phyloP scores from a whole-genome alignment of 2,888 invertebrate genomes.

The Aethes cnicana region DNA sequence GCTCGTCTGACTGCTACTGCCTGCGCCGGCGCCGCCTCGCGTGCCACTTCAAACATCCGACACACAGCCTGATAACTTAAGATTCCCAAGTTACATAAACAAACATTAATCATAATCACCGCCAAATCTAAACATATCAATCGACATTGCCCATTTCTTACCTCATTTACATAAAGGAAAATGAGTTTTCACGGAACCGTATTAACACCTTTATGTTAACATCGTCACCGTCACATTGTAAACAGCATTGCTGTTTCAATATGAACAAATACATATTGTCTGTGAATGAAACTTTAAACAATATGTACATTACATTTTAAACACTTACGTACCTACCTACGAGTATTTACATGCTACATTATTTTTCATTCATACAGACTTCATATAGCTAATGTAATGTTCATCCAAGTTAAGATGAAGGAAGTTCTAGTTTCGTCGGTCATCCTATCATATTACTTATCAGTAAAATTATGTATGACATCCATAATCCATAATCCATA shows the following conservation, averaged over 20 bases:
- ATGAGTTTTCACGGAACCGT: background rate
- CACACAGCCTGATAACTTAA: slow-evolving; percentile 41
- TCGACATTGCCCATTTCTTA: background rate
- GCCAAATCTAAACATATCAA: too few species aligned
- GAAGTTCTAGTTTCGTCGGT: too few species aligned
- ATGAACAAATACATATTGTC: slow-evolving; percentile 1
- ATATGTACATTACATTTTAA: background rate
- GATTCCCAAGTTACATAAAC: slow-evolving; percentile 36
- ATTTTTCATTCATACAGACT: too few species aligned
- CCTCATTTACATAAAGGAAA: slow-evolving; percentile 3
- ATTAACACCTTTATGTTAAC: slow-evolving; percentile 25
- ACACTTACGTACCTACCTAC: too few species aligned
- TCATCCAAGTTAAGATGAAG: too few species aligned
- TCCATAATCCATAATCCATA: too few species aligned
- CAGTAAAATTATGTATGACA: too few species aligned
- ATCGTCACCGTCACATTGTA: slow-evolving; percentile 6
- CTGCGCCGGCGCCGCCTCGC: slow-evolving; percentile 43
- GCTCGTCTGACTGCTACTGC: slow-evolving; percentile 66
- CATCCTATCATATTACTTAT: too few species aligned
- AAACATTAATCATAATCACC: slow-evolving; percentile 20
- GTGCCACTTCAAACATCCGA: slow-evolving; percentile 60
- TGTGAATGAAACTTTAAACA: slow-evolving; percentile 6
- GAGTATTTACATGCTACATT: too few species aligned
- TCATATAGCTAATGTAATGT: too few species aligned
- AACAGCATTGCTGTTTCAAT: slow-evolving; percentile 17